Evolutionary conservation across 2,888 invertebrate species (phyloP).

Genomic region (Sarcophaga subvicina): DNA sequence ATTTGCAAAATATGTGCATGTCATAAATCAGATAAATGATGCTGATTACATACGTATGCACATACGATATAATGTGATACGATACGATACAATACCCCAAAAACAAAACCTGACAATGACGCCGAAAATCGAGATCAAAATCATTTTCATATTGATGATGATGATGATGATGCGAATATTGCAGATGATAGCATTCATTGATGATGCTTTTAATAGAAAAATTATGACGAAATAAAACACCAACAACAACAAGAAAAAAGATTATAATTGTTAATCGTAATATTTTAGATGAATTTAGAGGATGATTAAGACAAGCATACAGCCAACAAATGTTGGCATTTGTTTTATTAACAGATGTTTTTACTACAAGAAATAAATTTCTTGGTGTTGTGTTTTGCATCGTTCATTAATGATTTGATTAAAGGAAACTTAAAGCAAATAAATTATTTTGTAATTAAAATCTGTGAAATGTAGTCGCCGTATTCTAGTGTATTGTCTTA

Average conservation of each 20-base stretch:
- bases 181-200: background rate
- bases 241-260: background rate
- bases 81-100: background rate
- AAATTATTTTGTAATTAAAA: too few relatives aligned
- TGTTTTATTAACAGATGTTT: too few relatives aligned
- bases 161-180: background rate
- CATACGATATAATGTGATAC: too few relatives aligned
- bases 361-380: too few relatives aligned
- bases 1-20: constrained; percentile 66
- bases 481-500: too few relatives aligned
- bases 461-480: too few relatives aligned
- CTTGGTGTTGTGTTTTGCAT: too few relatives aligned
- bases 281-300: constrained; percentile 39
- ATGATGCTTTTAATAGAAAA: constrained; percentile 28
- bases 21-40: constrained; percentile 69
- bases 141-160: background rate
- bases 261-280: constrained; percentile 44
- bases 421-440: too few relatives aligned
- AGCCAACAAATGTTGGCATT: too few relatives aligned
- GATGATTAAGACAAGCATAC: constrained; percentile 18
- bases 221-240: constrained; percentile 35
- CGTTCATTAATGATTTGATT: too few relatives aligned
- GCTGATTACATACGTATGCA: constrained; percentile 50
- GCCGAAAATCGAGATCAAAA: background rate
- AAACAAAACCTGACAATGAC: constrained; percentile 45